Conservation (phyloP, 2,797 vertebrate genomes). For the Meda fulgida region DNA sequence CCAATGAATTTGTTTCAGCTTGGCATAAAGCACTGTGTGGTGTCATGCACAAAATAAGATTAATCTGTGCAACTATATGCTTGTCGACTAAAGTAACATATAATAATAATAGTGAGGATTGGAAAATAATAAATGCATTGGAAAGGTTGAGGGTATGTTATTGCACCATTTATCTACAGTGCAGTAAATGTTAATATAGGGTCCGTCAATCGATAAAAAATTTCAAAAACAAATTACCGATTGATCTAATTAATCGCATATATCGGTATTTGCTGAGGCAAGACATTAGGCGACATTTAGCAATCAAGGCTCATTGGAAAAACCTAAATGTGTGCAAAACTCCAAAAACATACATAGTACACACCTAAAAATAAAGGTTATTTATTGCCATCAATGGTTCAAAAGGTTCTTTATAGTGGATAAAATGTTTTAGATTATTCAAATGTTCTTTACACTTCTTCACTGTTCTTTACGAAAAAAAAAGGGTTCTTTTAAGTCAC, state of each 20-base stretch:
- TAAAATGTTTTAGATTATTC: not conserved
- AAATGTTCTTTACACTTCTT: not conserved
- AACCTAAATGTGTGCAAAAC: not conserved
- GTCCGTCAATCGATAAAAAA: not conserved
- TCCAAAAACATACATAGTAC: not conserved
- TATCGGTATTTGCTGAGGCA: not conserved
- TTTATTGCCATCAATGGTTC: not conserved
- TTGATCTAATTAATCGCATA: slow-evolving; percentile 11
- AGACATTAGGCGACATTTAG: not conserved
- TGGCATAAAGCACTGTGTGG: slow-evolving; percentile 30
- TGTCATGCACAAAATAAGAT: slow-evolving; percentile 50
- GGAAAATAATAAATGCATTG: slow-evolving; percentile 34
- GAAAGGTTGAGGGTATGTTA: slow-evolving; percentile 25
- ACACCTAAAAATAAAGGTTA: not conserved
- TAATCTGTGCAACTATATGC: slow-evolving; percentile 41
- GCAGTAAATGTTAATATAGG: not conserved
- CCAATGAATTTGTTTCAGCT: slow-evolving; percentile 40
- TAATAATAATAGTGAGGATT: slow-evolving; percentile 22
- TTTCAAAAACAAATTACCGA: not conserved
- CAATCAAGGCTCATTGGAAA: not conserved
- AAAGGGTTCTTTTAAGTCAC: not conserved
- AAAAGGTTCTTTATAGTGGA: not conserved
- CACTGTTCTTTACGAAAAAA: too few relatives aligned
- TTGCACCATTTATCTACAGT: slow-evolving; percentile 31
- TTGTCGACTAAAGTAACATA: slow-evolving; percentile 33